Percentiles rank a stretch among this genome's conserved stretches.
phyloP scores from a whole-genome alignment of 2,113 vertebrate genomes.

The Sturnus vulgaris region DNA sequence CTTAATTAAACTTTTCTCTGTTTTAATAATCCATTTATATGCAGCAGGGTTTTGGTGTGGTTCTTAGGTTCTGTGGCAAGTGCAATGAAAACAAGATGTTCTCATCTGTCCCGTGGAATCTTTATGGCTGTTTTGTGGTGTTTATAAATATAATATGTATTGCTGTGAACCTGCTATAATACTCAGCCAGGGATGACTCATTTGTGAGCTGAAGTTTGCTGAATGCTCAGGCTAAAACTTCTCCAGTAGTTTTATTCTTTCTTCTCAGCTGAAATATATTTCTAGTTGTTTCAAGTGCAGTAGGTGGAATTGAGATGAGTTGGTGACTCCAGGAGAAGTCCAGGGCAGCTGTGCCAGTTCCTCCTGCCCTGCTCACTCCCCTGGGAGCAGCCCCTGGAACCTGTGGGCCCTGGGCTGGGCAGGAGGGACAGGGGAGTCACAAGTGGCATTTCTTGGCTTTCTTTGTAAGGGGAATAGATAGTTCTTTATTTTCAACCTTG shows the following conservation, averaged over 20 bases:
- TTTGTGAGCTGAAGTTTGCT: not conserved
- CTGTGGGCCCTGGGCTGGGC: not conserved
- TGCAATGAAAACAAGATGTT: conserved; percentile 1
- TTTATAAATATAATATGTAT: not conserved
- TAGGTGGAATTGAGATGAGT: not conserved
- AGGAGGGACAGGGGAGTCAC: not conserved
- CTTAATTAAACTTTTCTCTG: not conserved
- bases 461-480: not conserved
- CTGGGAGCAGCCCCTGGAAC: not conserved
- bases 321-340: not conserved
- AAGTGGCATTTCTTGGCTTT: not conserved
- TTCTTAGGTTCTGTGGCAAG: not conserved
- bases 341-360: not conserved
- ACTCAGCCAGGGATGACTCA: not conserved
- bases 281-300: accelerated
- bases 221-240: not conserved
- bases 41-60: conserved; percentile 23
- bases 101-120: conserved; percentile 1
- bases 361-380: not conserved
- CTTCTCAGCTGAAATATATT: accelerated
- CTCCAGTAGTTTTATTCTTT: not conserved
- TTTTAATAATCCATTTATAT: conserved; percentile 20
- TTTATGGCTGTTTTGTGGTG: not conserved
- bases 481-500: not conserved
- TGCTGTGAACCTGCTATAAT: not conserved